phyloP scores from a whole-genome alignment of 2,888 invertebrate genomes.

The Drosophila vallismaia region DNA sequence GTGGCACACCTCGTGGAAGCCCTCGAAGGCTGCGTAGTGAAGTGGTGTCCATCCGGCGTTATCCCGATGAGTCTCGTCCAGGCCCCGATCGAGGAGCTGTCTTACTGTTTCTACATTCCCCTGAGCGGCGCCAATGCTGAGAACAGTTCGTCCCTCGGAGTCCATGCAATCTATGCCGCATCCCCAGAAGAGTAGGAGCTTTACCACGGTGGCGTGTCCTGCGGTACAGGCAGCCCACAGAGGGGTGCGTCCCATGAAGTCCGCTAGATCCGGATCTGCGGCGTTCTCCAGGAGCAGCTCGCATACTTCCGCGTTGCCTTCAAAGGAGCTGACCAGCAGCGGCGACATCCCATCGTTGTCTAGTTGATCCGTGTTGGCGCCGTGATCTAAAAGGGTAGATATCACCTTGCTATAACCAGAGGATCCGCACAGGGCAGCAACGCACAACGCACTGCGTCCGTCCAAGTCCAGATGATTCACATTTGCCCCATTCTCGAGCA shows the following conservation, averaged over 20 bases:
- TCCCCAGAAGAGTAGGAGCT: constrained; percentile 96
- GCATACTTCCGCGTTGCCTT: constrained; percentile 96
- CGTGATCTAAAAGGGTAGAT: constrained; percentile 90
- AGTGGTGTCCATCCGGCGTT: constrained; percentile 99
- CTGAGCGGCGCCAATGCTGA: constrained; percentile 93
- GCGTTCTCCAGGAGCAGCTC: constrained; percentile 95
- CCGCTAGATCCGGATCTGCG: constrained; percentile 95
- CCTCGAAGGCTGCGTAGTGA: constrained; percentile 97
- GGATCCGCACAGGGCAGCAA: constrained; percentile 93
- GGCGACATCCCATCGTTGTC: constrained; percentile 96
- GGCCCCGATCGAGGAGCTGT: constrained; percentile 93
- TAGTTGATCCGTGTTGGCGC: constrained; percentile 91
- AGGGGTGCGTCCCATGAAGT: constrained; percentile 92
- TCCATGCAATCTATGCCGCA: constrained; percentile 98
- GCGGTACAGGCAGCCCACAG: constrained; percentile 97
- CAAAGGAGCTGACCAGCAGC: constrained; percentile 94
- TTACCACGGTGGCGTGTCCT: constrained; percentile 94
- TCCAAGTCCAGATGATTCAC: constrained; percentile 94
- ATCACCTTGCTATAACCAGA: constrained; percentile 89
- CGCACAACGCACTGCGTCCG: constrained; percentile 93
- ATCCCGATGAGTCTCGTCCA: constrained; percentile 94
- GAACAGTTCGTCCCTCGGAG: constrained; percentile 95
- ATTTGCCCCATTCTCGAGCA: constrained; percentile 92
- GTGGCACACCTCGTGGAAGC: constrained; percentile 84
- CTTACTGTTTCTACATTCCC: constrained; percentile 95